Evolutionary conservation across 2,888 invertebrate species (phyloP).

Genomic region (Idaea straminata): DNA sequence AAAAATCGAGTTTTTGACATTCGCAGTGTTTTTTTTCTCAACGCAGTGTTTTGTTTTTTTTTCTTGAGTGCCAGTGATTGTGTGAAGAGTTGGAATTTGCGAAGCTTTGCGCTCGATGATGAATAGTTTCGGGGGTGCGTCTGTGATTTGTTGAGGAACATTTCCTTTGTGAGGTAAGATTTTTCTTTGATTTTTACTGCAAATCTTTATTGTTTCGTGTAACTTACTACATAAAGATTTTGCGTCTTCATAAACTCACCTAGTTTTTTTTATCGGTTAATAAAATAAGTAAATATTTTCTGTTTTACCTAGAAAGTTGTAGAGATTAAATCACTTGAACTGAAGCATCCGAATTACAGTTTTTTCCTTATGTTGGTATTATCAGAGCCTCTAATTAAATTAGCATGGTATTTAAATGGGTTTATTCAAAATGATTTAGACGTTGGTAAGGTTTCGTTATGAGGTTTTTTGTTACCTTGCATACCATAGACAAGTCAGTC

Average conservation of each 20-base stretch:
- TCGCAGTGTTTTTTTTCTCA: slow-evolving; percentile 38
- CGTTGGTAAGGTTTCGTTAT: not conserved
- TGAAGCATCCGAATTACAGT: not conserved
- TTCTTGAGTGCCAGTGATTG: slow-evolving; percentile 38
- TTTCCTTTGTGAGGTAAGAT: slow-evolving; percentile 23
- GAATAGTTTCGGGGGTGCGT: slow-evolving; percentile 44
- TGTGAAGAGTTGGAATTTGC: slow-evolving; percentile 52
- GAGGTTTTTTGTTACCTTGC: not conserved
- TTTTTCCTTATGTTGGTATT: too few species aligned
- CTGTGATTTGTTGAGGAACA: slow-evolving; percentile 31
- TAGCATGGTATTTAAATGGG: not conserved
- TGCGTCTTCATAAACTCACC: not conserved
- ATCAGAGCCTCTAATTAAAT: not conserved
- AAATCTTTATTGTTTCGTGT: not conserved
- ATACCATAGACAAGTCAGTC: not conserved
- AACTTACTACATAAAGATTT: not conserved
- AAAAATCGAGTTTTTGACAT: slow-evolving; percentile 40
- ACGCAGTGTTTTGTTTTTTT: slow-evolving; percentile 30
- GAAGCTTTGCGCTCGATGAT: slow-evolving; percentile 78
- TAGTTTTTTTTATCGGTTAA: not conserved
- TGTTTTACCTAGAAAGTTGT: not conserved
- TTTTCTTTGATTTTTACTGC: slow-evolving; percentile 6
- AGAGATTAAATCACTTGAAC: not conserved
- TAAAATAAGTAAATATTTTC: not conserved
- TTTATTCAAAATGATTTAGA: not conserved